These are phyloP conservation scores for Artibeus lituratus DNA, from an alignment of 2,797 vertebrate species.

Conservation along the genomic window DNA sequence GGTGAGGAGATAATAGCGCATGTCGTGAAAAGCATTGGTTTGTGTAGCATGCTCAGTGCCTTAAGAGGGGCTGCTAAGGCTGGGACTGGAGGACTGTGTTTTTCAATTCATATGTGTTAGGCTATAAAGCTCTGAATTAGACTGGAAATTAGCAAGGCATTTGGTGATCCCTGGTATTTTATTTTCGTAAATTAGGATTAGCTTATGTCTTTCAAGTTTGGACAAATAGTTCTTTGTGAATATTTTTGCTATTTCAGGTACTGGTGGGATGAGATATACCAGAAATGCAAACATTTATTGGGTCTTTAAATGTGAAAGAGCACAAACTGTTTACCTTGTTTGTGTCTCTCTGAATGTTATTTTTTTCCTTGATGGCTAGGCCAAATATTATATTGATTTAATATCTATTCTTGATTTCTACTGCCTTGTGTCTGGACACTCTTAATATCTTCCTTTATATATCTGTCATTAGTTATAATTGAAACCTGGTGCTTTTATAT, in stretches of 20 bases:
- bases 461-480: constrained; percentile 71
- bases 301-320: constrained; percentile 31
- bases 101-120: not conserved
- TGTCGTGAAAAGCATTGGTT: not conserved
- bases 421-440: constrained; percentile 41
- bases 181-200: constrained; percentile 42
- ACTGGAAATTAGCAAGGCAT: constrained; percentile 8
- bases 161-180: not conserved
- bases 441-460: constrained; percentile 59
- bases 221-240: constrained; percentile 34
- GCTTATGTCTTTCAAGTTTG: constrained; percentile 7
- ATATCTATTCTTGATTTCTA: constrained; percentile 29
- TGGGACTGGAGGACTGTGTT: not conserved
- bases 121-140: not conserved
- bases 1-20: not conserved
- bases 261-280: not conserved
- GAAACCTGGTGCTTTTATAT: constrained; percentile 62
- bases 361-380: constrained; percentile 25
- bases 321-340: constrained; percentile 37
- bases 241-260: constrained; percentile 28
- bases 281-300: constrained; percentile 20
- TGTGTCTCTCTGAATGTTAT: not conserved
- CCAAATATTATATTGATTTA: constrained; percentile 50
- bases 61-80: not conserved
- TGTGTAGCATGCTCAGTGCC: not conserved